A percentile compares a stretch with the other conserved stretches of the same genome.
Evolutionary conservation across 92 coral and sea anemone species (phyloP).

Genomic region (Bergia sp.): DNA sequence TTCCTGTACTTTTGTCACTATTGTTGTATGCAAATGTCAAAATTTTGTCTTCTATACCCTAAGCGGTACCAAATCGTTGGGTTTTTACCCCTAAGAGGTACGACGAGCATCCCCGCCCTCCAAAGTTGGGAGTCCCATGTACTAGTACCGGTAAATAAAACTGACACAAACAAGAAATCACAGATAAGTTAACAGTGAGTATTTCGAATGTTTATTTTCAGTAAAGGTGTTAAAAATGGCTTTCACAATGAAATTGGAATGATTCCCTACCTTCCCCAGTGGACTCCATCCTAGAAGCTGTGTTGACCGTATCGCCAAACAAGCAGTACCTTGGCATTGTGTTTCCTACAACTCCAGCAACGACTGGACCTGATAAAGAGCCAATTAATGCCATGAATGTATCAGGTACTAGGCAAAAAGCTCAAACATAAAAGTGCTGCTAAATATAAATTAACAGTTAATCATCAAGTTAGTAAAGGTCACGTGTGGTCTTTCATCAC

Average conservation of each 20-base stretch:
- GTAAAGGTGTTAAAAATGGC: neutral
- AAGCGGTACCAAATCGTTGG: no score
- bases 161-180: neutral
- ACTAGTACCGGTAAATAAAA: no score
- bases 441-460: no score
- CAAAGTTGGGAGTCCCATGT: no score
- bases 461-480: no score
- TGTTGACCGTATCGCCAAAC: constrained; percentile 43
- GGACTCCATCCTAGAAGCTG: constrained; percentile 42
- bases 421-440: neutral
- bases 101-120: no score
- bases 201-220: neutral
- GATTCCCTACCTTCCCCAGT: constrained; percentile 24
- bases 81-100: no score
- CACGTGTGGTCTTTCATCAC: no score
- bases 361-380: constrained; percentile 31
- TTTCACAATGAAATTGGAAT: no score
- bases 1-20: no score
- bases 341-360: constrained; percentile 43
- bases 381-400: neutral
- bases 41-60: no score
- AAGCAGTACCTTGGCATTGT: constrained; percentile 43
- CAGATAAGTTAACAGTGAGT: neutral
- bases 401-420: neutral
- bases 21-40: no score